Base-by-base conservation (phyloP, 2,113 vertebrate species). In the Osmerus eperlanus region DNA sequence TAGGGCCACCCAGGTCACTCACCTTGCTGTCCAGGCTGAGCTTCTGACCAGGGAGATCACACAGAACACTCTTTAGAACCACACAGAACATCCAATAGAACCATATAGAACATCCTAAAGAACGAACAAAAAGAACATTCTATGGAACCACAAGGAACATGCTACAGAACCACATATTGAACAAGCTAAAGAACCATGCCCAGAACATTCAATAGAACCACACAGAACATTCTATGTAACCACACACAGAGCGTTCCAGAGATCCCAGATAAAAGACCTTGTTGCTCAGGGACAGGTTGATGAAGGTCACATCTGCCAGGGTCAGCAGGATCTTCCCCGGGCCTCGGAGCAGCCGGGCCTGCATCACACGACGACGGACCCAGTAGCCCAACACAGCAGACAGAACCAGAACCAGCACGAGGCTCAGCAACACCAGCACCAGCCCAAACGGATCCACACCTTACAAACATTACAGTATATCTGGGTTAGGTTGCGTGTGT, bases 271-370 rank as follows among this genome's bases (percentile, higher is more conserved):
- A 1, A 47, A 7, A 9, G 9, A 12, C 87, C 83, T 86, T 86
- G 28, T 78, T 67, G 68, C 87, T 89, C 32, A 89, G 77, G 61
- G 85, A 84, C 3, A 84, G 86, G 70, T 81, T 84, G 74, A 89
- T 87, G 65, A 89, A 89, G 15, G 83, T 87, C 54, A 89, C 85
- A 59, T 89, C 81, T 18, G 71, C 63, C 62, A 87, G 70, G 51
- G 87, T 89, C 32, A 89, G 76, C 3, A 87, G 76, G 56, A 89
- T 85, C 70, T 82, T 89, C 67, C 85, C 81, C 15, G 80, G 86
- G 3, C 87, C 84, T 61, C 78, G 75, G 56, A 84, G 64, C 67
- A 85, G 58, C 65, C 82, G 73, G 23, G 83, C 78, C 75, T 83
- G 77, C 68, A 72, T 82, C 64, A 86, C 78, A 32, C 72, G 86